Base-by-base conservation (phyloP, 2,797 vertebrate genomes). In the Spondyliosoma cantharus region DNA sequence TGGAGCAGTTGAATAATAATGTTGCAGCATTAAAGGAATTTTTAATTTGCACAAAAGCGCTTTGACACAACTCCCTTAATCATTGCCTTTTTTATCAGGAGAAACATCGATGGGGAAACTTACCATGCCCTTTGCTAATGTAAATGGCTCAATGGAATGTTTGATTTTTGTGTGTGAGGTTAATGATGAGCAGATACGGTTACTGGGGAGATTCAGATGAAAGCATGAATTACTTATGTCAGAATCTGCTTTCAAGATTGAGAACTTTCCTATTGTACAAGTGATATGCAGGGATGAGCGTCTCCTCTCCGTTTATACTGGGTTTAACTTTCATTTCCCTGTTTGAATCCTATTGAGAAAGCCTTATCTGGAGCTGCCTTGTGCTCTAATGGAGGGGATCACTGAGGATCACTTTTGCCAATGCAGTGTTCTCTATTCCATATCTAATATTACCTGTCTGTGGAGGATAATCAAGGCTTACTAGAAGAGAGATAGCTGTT, bases 361-460 rank as follows among this genome's bases (percentile, higher is more conserved):
- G 43, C 6, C 42, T 80, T 49, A 71, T 78, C 57, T 19, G 4
- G 22, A 64, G 45, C 52, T 45, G 25, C 32, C 27, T 67, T 50
- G 45, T 50, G 25, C 70, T 71, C 22, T 72, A 76, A 71, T 73
- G 63, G 77, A 76, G 32, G 16, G 20, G 22, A 75, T 83, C 52
- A 56, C 71, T 5, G 50, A 43, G 73, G 42, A 84, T 80, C 32
- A 15, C 59, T 82, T 29, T 71, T 13, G 5, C 60, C 57, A 76
- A 79, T 80, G 59, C 59, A 79, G 17, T 79, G 32, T 70, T 80
- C 65, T 63, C 58, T 37, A 0, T 75, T 82, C 52, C 49, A 69
- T 80, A 72, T 84, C 72, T 70, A 64, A 79, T 85, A 81, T 77
- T 67, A 73, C 74, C 75, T 74, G 80, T 76, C 74, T 62, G 66